Conservation (phyloP, 2,888 invertebrate genomes). For the Encarsia formosa region DNA sequence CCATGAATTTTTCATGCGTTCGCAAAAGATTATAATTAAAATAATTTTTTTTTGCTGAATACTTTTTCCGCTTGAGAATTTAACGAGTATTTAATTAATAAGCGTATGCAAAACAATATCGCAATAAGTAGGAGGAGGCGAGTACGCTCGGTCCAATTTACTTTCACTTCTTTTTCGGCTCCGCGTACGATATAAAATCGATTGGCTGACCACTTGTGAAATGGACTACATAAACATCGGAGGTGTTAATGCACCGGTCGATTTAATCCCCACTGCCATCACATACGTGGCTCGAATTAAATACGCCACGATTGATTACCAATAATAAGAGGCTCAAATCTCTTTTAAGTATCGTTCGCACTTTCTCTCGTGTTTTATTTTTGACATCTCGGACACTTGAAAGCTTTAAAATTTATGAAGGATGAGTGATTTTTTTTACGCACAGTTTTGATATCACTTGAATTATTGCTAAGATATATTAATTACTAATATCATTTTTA, state of each 20-base stretch:
- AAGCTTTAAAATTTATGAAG: no score
- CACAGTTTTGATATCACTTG: not conserved
- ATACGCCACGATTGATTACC: constrained; percentile 49
- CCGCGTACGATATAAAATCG: no score
- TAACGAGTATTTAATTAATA: no score
- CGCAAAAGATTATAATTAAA: no score
- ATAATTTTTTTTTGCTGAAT: no score
- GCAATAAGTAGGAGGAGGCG: not conserved
- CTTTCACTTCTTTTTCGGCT: constrained; percentile 16
- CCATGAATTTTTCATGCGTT: no score
- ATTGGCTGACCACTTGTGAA: constrained; percentile 8
- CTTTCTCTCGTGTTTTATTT: not conserved
- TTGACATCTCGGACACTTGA: not conserved
- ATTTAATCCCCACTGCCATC: constrained; percentile 45
- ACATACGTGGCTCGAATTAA: no score
- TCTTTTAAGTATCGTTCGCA: not conserved
- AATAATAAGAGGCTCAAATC: constrained; percentile 46
- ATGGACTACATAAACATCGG: constrained; percentile 20
- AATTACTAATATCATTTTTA: no score
- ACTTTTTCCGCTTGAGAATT: no score
- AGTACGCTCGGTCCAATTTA: constrained; percentile 12
- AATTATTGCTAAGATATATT: not conserved
- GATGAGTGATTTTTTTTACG: not conserved
- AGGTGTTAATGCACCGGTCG: constrained; percentile 24
- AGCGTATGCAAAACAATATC: no score